Percentiles rank a stretch among this genome's conserved stretches.
Evolutionary conservation across 1,140 invertebrate species (phyloP).

Genomic region (Brachionus paranguensis): DNA sequence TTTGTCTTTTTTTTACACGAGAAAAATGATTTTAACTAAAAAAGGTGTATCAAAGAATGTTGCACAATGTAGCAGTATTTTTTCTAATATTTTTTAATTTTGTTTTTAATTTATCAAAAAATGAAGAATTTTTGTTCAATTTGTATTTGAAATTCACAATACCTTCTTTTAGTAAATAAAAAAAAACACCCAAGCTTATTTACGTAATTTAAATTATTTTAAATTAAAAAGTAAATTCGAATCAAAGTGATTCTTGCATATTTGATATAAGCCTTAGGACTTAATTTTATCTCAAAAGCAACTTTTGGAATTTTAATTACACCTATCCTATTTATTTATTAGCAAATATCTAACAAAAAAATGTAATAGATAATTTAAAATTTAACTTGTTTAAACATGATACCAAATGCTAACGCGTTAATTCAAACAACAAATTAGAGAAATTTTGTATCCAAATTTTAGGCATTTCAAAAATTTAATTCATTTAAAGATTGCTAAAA

Average conservation of each 20-base stretch:
- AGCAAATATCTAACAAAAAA: not conserved
- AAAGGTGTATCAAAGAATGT: no score
- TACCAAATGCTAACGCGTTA: not conserved
- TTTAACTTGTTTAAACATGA: not conserved
- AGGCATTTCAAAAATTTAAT: not conserved
- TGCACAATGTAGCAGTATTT: no score
- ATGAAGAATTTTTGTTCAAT: no score
- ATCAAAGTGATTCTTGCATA: not conserved
- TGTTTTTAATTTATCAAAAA: no score
- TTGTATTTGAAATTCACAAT: no score
- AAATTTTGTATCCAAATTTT: not conserved
- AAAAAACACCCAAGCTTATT: not conserved
- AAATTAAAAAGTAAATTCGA: not conserved
- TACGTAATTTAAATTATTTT: not conserved
- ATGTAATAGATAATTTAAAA: not conserved
- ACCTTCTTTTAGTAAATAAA: not conserved
- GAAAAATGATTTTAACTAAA: no score
- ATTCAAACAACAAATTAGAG: not conserved
- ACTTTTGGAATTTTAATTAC: slow-evolving; percentile 25
- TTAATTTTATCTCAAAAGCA: not conserved
- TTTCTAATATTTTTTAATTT: no score
- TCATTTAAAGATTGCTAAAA: not conserved
- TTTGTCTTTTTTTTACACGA: no score
- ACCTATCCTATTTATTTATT: not conserved
- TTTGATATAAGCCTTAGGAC: not conserved